Base-by-base conservation (phyloP, 2,888 invertebrate species). In the Spisula solida region DNA sequence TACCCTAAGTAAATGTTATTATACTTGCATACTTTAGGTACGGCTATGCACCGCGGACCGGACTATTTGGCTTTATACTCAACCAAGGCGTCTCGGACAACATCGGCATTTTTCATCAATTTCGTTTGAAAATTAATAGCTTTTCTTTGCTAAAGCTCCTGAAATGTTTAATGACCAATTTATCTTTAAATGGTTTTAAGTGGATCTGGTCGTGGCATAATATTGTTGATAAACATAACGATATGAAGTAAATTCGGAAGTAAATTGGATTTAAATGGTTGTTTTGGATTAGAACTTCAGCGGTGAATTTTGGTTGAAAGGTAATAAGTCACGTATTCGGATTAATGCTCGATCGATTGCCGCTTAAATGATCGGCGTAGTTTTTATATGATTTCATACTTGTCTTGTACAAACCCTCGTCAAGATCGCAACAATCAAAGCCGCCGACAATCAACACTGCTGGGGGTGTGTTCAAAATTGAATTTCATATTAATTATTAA, bases 201-300 rank as follows among this genome's bases (percentile, higher is more conserved):
- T 82, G 82, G 88, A 85, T 88, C 82, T 82, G 60, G 31, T 41
- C 31, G 10, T 75, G 85, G 85, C 81, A 85, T 79, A 85, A 66
- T 79, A 88, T 82, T 85, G 85, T 88, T 85, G 88, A 88, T 88
- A 88, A 87, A 83, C 55, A 47, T 34, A 5, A 48, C 51, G 86
- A 87, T 85, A 89, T 89, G 85, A 89, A 86, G 87, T 89, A 51
- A 89, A 85, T 79, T 87, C 85, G 87, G 85, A 85, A 86, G 87
- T 91, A 87, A 89, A 91, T 87, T 48, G 88, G 88, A 88, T 88
- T 88, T 84, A 85, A 90, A 87, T 87, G 81, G 90, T 85, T 85
- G 79, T 66, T 75, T 79, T 79, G 84, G 88, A 90, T 90, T 86
- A 88, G 55, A 51, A 25, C 47, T 29, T 70, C 55, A 85, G 78